Percentiles rank a stretch among this genome's conserved stretches.
Conservation (phyloP, 2,113 vertebrate genomes). For the Morone saxatilis region DNA sequence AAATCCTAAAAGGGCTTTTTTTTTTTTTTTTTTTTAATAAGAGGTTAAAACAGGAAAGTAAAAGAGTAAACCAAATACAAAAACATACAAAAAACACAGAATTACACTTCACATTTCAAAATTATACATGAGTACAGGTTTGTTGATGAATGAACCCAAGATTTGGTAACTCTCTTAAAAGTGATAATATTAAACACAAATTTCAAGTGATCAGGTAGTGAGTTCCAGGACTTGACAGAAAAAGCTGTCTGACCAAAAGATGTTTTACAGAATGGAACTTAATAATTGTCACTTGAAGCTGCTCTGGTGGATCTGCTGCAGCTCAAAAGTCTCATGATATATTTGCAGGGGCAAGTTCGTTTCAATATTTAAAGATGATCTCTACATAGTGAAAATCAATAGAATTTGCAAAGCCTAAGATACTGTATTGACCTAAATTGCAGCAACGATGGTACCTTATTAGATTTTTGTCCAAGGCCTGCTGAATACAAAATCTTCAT, state of each 20-base stretch:
- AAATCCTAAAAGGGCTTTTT: too few relatives aligned
- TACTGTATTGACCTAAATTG: too few relatives aligned
- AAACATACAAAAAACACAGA: too few relatives aligned
- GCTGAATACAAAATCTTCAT: too few relatives aligned
- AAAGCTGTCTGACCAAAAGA: background rate
- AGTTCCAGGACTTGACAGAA: background rate
- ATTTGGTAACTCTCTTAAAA: background rate
- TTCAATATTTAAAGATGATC: background rate
- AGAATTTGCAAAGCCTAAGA: too few relatives aligned
- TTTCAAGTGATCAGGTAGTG: background rate
- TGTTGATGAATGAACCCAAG: background rate
- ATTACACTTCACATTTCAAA: too few relatives aligned
- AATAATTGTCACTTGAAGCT: slow-evolving; percentile 3
- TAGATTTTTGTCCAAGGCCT: too few relatives aligned
- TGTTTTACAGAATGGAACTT: background rate
- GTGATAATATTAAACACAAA: background rate
- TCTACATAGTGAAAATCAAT: background rate
- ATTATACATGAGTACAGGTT: background rate
- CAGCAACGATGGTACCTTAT: too few relatives aligned
- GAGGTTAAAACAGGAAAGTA: too few relatives aligned
- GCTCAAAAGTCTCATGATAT: background rate
- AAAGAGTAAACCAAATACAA: too few relatives aligned
- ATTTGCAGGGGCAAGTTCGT: background rate
- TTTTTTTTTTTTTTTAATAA: too few relatives aligned
- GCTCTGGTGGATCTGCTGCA: background rate